A percentile compares a stretch with the other conserved stretches of the same genome.
Evolutionary conservation across 1,140 invertebrate genomes (phyloP).

Genomic region (Coptotermes formosanus): DNA sequence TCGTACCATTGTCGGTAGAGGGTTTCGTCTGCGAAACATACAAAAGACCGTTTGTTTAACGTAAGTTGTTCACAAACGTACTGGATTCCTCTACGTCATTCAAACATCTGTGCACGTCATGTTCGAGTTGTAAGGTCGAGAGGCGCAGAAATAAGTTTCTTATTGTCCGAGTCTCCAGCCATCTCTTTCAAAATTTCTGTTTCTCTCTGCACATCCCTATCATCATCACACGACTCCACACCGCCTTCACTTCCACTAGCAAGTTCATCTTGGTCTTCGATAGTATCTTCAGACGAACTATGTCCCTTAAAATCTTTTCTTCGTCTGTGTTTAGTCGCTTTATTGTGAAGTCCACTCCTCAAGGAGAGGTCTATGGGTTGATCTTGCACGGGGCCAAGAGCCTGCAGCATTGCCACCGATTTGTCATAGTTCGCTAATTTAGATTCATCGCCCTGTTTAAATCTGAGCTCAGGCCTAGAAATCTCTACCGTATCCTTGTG

Average conservation of each 20-base stretch:
- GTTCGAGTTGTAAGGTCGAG: constrained; percentile 12
- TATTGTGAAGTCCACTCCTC: neutral
- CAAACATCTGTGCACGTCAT: neutral
- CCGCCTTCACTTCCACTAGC: neutral
- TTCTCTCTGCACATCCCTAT: neutral
- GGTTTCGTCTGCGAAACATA: too few relatives aligned
- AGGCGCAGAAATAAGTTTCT: neutral
- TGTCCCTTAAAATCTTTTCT: neutral
- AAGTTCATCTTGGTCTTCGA: neutral
- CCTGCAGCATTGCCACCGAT: constrained; percentile 3
- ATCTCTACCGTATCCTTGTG: neutral
- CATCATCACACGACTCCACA: constrained; percentile 1
- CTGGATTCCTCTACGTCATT: too few relatives aligned
- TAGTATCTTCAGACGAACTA: neutral
- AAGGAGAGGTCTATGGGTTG: constrained; percentile 31
- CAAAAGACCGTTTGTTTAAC: too few relatives aligned
- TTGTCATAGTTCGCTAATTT: neutral
- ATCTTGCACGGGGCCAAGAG: constrained; percentile 31
- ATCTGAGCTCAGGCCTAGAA: neutral
- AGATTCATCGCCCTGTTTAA: neutral
- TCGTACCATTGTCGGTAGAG: too few relatives aligned
- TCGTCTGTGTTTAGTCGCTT: neutral
- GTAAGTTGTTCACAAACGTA: too few relatives aligned
- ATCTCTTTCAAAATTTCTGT: neutral
- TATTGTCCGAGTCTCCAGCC: neutral